phyloP scores from a whole-genome alignment of 1,140 invertebrate genomes.

The Rhynchophorus ferrugineus region DNA sequence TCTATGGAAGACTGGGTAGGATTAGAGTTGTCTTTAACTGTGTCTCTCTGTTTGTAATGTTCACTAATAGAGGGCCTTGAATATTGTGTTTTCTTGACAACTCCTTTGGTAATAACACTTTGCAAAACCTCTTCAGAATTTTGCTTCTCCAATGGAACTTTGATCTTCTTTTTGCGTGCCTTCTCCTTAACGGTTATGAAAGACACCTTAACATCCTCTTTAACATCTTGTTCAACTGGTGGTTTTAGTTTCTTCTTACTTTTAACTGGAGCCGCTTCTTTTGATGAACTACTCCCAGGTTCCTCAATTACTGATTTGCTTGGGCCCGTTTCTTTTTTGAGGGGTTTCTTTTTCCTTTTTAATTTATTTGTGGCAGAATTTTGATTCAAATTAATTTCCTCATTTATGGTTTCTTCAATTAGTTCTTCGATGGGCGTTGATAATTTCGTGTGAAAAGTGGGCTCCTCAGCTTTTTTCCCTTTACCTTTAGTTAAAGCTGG shows the following conservation, averaged over 20 bases:
- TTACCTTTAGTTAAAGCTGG: too few species aligned
- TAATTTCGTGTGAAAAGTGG: constrained; percentile 27
- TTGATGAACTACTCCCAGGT: too few species aligned
- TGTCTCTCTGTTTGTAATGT: constrained; percentile 19
- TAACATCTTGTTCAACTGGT: not conserved
- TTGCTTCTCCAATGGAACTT: constrained; percentile 8
- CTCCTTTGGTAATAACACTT: constrained; percentile 13
- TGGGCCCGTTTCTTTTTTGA: constrained; percentile 5
- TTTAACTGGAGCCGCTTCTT: too few species aligned
- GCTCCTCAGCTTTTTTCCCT: constrained; percentile 17
- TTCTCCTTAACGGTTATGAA: constrained; percentile 25
- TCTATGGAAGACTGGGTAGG: not conserved
- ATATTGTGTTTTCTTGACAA: constrained; percentile 16
- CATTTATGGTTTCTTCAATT: constrained; percentile 29
- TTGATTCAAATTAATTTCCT: constrained; percentile 15
- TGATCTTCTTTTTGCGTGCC: constrained; percentile 15
- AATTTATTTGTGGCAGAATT: not conserved
- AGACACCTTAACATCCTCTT: constrained; percentile 19
- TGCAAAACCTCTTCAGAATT: constrained; percentile 12
- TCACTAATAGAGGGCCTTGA: constrained; percentile 20
- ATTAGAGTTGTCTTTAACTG: not conserved
- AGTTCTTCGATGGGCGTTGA: constrained; percentile 28
- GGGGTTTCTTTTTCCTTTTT: constrained; percentile 13
- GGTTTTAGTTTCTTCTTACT: not conserved
- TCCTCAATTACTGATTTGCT: constrained; percentile 1